Evolutionary conservation across 2,888 invertebrate genomes (phyloP).

Genomic region (Cynaeus angustus): DNA sequence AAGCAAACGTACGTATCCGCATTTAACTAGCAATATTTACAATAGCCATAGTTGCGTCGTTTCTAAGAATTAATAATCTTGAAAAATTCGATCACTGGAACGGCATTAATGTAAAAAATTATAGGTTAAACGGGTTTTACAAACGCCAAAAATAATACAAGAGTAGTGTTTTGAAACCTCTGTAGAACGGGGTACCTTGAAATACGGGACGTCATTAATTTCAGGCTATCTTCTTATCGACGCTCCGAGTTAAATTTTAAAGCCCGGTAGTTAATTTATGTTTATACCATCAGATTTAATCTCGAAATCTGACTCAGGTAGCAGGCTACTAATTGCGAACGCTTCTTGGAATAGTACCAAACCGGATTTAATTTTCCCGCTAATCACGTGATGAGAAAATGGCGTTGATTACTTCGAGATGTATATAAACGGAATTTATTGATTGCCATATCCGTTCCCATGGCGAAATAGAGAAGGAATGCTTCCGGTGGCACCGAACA

Average conservation of each 20-base stretch:
- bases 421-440: constrained; percentile 33
- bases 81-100: constrained; percentile 53
- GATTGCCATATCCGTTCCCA: constrained; percentile 45
- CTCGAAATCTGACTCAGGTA: constrained; percentile 56
- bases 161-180: too few species aligned
- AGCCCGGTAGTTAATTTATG: constrained; percentile 61
- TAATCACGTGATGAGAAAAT: constrained; percentile 28
- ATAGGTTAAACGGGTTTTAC: too few species aligned
- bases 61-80: constrained; percentile 55
- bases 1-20: constrained; percentile 51
- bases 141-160: too few species aligned
- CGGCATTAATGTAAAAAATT: constrained; percentile 44
- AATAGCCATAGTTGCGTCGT: constrained; percentile 52
- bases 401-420: constrained; percentile 11
- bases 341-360: constrained; percentile 49
- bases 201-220: constrained; percentile 59
- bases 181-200: constrained; percentile 46
- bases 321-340: constrained; percentile 53
- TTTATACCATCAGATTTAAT: constrained; percentile 54
- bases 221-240: constrained; percentile 58
- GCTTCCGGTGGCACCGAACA: constrained; percentile 40
- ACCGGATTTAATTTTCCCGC: constrained; percentile 33
- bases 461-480: constrained; percentile 45
- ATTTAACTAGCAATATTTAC: constrained; percentile 57
- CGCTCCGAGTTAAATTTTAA: constrained; percentile 57